Evolutionary conservation across 2,888 invertebrate genomes (phyloP), one percentile per base, ranked within the genome.

Genomic region (Encarsia formosa): DNA sequence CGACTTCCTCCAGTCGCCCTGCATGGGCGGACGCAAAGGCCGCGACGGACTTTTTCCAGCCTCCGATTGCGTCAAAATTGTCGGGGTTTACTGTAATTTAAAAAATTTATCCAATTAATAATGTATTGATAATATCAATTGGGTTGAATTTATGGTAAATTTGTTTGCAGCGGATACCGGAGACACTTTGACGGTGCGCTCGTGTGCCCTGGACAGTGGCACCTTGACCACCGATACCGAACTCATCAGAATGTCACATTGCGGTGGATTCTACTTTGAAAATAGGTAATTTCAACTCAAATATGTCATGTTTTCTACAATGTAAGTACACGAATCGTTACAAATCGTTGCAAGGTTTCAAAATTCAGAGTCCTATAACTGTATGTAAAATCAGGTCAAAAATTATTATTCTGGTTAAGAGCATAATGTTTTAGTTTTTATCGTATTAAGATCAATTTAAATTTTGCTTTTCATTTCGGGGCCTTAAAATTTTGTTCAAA

Each of bases 181-280:
- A 3, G 84, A 87, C 67, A 81, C 84, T 1, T 84, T 96, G 64
- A 88, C 90, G 4, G 87, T 97, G n/a, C 81, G 97, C 18, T 90
- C 90, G 49, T 97, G 97, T 76, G 96, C 95, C 1, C 78, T 96
- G 63, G 97, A 97, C 77, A 94, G 94, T 61, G 96, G 97, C 2
- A 93, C 94, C 0, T 82, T 90, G 42, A 97, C 95, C 48, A 93
- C 94, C 0, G 96, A 97, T 75, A 96, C 96, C 0, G 97, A 97
- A 78, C 87, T 97, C 55, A 90, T 96, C 45, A 80, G 97, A 60
- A 93, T 94, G 89, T 93, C 93, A n/a, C 96, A 97, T 74, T 97
- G 97, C 72, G 97, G 97, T 24, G 83, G 91, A 61, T 94, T 97
- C 77, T 88, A 88, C 72, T 95, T 91, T 68, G 85, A 92, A 64